phyloP scores from a whole-genome alignment of 2,888 invertebrate species.

The Drosophila sordidula region DNA sequence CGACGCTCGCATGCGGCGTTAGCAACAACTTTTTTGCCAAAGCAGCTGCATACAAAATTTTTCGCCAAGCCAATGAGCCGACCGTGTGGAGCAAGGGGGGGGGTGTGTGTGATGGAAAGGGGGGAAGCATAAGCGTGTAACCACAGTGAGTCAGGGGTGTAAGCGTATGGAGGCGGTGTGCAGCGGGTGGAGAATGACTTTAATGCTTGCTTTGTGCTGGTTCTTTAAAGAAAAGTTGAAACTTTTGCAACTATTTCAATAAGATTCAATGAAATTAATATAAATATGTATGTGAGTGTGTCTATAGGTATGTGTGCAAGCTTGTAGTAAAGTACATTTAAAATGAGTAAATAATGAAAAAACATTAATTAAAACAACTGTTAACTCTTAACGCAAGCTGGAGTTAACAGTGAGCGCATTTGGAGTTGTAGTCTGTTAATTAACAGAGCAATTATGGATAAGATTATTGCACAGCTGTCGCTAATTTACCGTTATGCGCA shows the following conservation, averaged over 20 bases:
- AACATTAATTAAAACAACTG: neutral
- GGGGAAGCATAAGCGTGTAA: conserved; percentile 1
- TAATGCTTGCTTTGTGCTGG: conserved; percentile 3
- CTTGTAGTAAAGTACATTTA: neutral
- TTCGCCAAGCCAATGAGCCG: conserved; percentile 45
- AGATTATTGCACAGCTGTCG: neutral
- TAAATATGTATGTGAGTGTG: neutral
- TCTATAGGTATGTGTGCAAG: too few species aligned
- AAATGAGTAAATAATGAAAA: neutral
- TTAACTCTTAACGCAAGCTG: conserved; percentile 6
- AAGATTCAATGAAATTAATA: neutral
- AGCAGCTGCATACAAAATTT: conserved; percentile 50
- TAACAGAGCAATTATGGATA: conserved; percentile 13
- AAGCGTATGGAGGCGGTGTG: neutral
- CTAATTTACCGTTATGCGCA: neutral
- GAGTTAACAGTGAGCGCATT: conserved; percentile 1
- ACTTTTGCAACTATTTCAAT: neutral
- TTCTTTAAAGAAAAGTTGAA: conserved; percentile 6
- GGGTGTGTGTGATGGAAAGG: neutral
- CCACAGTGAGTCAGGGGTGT: conserved; percentile 6
- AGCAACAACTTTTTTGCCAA: conserved; percentile 81
- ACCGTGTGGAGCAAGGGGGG: neutral
- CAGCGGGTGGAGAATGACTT: neutral
- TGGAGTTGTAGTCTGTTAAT: conserved; percentile 6
- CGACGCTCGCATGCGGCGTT: conserved; percentile 74